Evolutionary conservation across 1,140 invertebrate genomes (phyloP).

Genomic region (Drosophila tristis): DNA sequence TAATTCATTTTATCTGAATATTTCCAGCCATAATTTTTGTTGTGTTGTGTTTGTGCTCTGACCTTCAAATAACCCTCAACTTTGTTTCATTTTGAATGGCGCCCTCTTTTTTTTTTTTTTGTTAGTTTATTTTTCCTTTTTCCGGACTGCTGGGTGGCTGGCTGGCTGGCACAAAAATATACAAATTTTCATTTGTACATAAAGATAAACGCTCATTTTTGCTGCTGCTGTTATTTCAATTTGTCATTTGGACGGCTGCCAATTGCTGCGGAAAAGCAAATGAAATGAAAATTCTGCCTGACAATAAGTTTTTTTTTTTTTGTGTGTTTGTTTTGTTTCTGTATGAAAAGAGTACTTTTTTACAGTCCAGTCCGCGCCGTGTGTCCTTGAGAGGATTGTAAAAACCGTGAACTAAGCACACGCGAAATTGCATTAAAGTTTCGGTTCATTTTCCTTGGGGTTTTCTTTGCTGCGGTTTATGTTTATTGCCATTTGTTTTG

Average conservation of each 20-base stretch:
- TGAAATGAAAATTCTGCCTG: slow-evolving; percentile 59
- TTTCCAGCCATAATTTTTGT: slow-evolving; percentile 5
- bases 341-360: slow-evolving; percentile 41
- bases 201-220: slow-evolving; percentile 76
- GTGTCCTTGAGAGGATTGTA: slow-evolving; percentile 41
- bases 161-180: slow-evolving; percentile 59
- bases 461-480: slow-evolving; percentile 9
- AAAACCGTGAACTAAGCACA: slow-evolving; percentile 33
- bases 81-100: slow-evolving; percentile 54
- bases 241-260: slow-evolving; percentile 74
- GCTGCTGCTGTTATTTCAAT: slow-evolving; percentile 73
- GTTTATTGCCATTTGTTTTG: slow-evolving; percentile 53
- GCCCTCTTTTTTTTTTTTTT: slow-evolving; percentile 58
- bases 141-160: slow-evolving; percentile 47
- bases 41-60: slow-evolving; percentile 30
- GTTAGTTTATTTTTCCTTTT: slow-evolving; percentile 38
- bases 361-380: slow-evolving; percentile 28
- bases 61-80: slow-evolving; percentile 77
- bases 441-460: slow-evolving; percentile 25
- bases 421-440: slow-evolving; percentile 48
- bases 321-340: slow-evolving; percentile 25
- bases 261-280: slow-evolving; percentile 65
- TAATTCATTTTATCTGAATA: slow-evolving; percentile 9
- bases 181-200: slow-evolving; percentile 78
- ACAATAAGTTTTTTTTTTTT: slow-evolving; percentile 37